Base-by-base conservation (phyloP, 1,140 invertebrate genomes). In the Cyclargus thomasi region DNA sequence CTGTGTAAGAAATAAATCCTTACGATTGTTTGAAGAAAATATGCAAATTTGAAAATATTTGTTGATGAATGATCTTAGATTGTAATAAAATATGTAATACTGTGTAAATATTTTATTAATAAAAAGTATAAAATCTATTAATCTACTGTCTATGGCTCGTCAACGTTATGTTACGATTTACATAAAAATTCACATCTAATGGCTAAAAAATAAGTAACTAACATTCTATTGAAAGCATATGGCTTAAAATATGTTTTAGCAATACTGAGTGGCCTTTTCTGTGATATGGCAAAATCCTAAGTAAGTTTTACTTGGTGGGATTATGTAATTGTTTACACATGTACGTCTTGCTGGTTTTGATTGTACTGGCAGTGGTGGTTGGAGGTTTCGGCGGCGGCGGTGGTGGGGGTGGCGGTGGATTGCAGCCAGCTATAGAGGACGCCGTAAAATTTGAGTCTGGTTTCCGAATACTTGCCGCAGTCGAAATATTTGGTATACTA, bases 281-380 rank as follows among this genome's bases (percentile, higher is more conserved):
- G 10, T 47, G 39, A 47, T 47, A 47, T 47, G 39, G 39, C 39
- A 47, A 16, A 14, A 16, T 47, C 14, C 29, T 16, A 16, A 16
- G 39, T 47, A 11, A 16, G 14, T 8, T 14, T 47, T 47, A 47
- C 39, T 47, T 47, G 14, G 20, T 16, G 14, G 17, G 18, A 20
- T 21, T 36, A 47, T 17, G 20, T 66, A 76, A 83, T 73, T 82
- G 76, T 70, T 88, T 88, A 63, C 77, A 85, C 87, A 90, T 90
- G 67, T 75, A 90, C 18, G 83, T 88, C 74, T 86, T 87, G 18
- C 65, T 82, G 65, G 78, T 79, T 74, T 82, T 84, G n/a, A 83
- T 65, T 53, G 73, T 75, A 65, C 62, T 79, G 67, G 71, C 74
- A 23, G 67, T 64, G 62, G 67, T 75, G 66, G 55, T 71, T 68